Evolutionary conservation across 2,113 vertebrate genomes (phyloP).

Genomic region (Clarias gariepinus): DNA sequence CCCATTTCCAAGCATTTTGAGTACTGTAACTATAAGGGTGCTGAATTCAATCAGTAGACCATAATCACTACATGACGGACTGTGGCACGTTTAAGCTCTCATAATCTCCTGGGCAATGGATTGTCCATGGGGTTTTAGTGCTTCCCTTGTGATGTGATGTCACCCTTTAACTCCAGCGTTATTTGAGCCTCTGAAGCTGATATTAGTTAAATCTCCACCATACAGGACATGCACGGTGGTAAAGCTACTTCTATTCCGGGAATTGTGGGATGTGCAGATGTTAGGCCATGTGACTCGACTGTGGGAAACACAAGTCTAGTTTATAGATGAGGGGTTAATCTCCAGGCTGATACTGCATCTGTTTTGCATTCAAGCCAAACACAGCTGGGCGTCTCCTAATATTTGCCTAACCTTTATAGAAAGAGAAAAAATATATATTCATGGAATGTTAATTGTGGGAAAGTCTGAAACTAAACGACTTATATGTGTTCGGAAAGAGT

Average conservation of each 20-base stretch:
- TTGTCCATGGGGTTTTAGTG: background rate
- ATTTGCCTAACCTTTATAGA: background rate
- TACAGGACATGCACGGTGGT: slow-evolving; percentile 5
- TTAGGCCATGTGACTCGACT: background rate
- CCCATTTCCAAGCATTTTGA: background rate
- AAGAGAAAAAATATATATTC: background rate
- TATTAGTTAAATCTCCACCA: slow-evolving; percentile 1
- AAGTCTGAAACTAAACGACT: too few species aligned
- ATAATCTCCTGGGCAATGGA: background rate
- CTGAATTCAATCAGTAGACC: slow-evolving; percentile 4
- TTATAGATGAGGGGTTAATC: slow-evolving; percentile 43
- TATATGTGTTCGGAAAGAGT: too few species aligned
- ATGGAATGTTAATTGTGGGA: background rate
- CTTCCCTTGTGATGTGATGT: background rate
- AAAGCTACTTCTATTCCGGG: slow-evolving; percentile 5
- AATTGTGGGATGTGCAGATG: background rate
- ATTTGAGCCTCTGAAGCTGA: background rate
- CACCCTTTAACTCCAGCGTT: background rate
- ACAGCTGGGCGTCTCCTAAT: background rate
- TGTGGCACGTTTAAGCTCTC: background rate
- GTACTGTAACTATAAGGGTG: slow-evolving; percentile 13
- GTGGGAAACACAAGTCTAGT: slow-evolving; percentile 31
- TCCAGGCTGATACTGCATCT: background rate
- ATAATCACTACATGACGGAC: background rate
- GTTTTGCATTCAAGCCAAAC: background rate